Base-by-base conservation (phyloP, 1,140 invertebrate genomes). In the Meloidogyne floridensis region DNA sequence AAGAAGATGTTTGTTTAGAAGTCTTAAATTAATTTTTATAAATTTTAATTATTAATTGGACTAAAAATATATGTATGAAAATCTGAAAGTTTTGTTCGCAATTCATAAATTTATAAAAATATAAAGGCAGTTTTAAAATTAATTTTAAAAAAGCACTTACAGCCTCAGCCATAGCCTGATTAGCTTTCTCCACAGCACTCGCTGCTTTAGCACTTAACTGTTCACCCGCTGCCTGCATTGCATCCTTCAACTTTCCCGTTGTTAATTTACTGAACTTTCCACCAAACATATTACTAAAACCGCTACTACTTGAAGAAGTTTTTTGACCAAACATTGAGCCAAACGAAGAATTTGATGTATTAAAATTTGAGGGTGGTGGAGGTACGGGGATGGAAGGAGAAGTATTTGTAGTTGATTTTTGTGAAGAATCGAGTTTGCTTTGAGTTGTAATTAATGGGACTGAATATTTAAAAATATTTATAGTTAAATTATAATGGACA, bases 261-360 rank as follows among this genome's bases (percentile, higher is more conserved):
- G 86, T 87, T n/a, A 86, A 84, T 81, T 86, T 86, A 20, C 51
- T 70, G 11, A 73, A 81, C 13, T 87, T 81, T 75, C 85, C 80
- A 75, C 85, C 86, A 73, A 86, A 86, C 42, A 77, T 54, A 79
- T 47, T 72, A 7, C 77, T 15, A 81, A 82, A 65, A 47, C 42
- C 51, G 20, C 54, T 43, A 69, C 72, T 32, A 51, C 43, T 65
- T 56, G 77, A n/a, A 51, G 77, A n/a, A 18, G 77, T 10, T 20
- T 79, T 79, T 71, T 79, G 54, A 3, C 65, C 65, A 10, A 79
- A 79, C 77, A 79, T 79, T 79, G 54, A 54, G 43, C 77, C 77
- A 43, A 79, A 32, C 15, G 59, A 65, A n/a, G 59, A 32, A 32
- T 32, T 32, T 32, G 32, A 32, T 32, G 32, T 65, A 65, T n/a